phyloP scores from a whole-genome alignment of 2,113 vertebrate species.

The Channa argus region DNA sequence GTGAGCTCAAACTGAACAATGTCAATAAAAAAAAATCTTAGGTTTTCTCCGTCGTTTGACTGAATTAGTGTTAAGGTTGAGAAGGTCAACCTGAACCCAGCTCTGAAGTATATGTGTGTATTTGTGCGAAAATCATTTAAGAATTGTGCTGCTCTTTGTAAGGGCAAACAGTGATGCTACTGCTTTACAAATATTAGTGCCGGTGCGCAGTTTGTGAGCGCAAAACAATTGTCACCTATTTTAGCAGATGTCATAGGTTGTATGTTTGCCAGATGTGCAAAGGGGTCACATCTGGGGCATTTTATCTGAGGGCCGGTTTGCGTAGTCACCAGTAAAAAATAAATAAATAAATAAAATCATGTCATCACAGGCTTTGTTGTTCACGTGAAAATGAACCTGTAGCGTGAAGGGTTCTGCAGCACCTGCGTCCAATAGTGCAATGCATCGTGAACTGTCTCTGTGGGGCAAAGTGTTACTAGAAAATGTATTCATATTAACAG shows the following conservation, averaged over 20 bases:
- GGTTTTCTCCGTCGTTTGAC: too few relatives aligned
- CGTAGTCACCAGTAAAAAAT: constrained; percentile 23
- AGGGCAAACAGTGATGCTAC: too few relatives aligned
- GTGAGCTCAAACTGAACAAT: too few relatives aligned
- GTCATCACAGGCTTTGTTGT: background rate
- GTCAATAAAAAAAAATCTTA: too few relatives aligned
- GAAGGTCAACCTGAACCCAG: too few relatives aligned
- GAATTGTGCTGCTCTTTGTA: too few relatives aligned
- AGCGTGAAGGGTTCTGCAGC: constrained; percentile 2
- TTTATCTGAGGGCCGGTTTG: constrained; percentile 55
- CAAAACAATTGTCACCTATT: background rate
- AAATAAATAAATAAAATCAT: background rate
- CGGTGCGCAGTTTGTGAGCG: background rate
- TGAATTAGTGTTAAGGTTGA: too few relatives aligned
- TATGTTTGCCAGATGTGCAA: constrained; percentile 38
- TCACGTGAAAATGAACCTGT: constrained; percentile 10
- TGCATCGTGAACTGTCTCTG: constrained; percentile 19
- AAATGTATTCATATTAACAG: background rate
- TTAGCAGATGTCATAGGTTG: background rate
- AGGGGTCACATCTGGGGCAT: constrained; percentile 45
- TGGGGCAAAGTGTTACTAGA: background rate
- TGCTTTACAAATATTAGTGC: background rate
- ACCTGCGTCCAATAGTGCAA: background rate
- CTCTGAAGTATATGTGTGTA: too few relatives aligned
- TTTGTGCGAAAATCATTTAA: too few relatives aligned